Base-by-base conservation (phyloP, 1,140 invertebrate species). In the Holotrichia oblita region DNA sequence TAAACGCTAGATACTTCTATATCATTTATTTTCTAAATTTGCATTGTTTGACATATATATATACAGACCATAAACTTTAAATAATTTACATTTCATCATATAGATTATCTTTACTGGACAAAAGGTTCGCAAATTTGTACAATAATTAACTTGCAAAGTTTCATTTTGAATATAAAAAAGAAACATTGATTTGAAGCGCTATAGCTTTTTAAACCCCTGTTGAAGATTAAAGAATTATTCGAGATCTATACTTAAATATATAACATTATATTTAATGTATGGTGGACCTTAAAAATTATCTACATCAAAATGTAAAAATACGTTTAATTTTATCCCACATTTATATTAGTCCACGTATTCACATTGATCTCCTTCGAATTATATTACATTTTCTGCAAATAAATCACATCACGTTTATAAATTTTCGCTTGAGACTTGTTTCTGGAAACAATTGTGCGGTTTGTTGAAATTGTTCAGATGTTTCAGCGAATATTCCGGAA, bases 401-500 rank as follows among this genome's bases (percentile, higher is more conserved):
- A 59, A 20, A 14, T n/a, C 14, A 59, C n/a, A 6, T 59, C 55
- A 64, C 61, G 34, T 17, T 76, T 76, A 76, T 14, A 76, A 48
- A 22, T 76, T 76, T 6, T 55, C 74, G 12, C 9, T 76, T 14
- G 74, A 76, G 17, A 24, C 34, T 6, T 55, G 41, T 48, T 76
- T 76, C 12, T 76, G 20, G 6, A 9, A 44, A 12, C 22, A 42
- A 20, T 42, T 55, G 14, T 76, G 9, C 3, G 44, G 40, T 55
- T 20, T 42, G 14, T 55, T 41, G 20, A 24, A 55, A 42, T 76
- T 42, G 42, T 76, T 76, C 74, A 76, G n/a, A 3, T 40, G 34
- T n/a, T 55, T 44, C 7, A 76, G 22, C 42, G 74, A 9, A 76
- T 44, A 76, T 76, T 76, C 74, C 22, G 40, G 74, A 20, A 76